Evolutionary conservation across 2,113 vertebrate genomes (phyloP), one percentile per base, ranked within the genome.

Genomic region (Oncorhynchus clarkii): DNA sequence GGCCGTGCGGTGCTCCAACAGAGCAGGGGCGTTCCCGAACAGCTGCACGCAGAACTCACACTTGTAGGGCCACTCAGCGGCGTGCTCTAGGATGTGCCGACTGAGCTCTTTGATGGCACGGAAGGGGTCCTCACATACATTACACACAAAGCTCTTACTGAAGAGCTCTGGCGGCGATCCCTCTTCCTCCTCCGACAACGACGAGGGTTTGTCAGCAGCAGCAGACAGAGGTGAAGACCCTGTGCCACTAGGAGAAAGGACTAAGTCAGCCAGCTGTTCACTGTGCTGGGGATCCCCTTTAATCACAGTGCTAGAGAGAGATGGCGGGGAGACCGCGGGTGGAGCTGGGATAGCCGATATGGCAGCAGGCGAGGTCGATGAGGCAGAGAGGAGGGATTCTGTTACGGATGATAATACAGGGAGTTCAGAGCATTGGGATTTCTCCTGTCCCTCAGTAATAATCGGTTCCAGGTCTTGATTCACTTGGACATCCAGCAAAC

Each of bases 41-140:
- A 99, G 93, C 92, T 98, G 98, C 82, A 99, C 95, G 18, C 98
- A 99, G 89, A 99, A 99, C 92, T 99, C 98, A 88, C 98, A 99
- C 90, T 98, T 99, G 85, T 96, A 98, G 86, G 97, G 98, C 97
- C 97, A 98, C 51, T 98, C 96, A 3, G 92, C 88, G 1, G 96
- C 95, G 24, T 99, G 98, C 72, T 93, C 79, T 9, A 90, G 79
- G 72, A 97, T 94, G 86, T 99, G 98, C 70, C 95, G 95, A 2
- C 94, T 95, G 73, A 99, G 95, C 82, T 98, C 96, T 88, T 99
- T 98, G 89, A 99, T 99, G 76, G 98, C 97, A 77, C 91, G 88
- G 64, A 98, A 99, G 45, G 97, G 96, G 74, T 93, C 93, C 83
- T 98, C 95, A 24, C 98, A 99, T 75, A 99, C 97, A 67, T 99